phyloP scores from a whole-genome alignment of 35 echinoderm and acorn worm species.

The Apostichopus californicus region DNA sequence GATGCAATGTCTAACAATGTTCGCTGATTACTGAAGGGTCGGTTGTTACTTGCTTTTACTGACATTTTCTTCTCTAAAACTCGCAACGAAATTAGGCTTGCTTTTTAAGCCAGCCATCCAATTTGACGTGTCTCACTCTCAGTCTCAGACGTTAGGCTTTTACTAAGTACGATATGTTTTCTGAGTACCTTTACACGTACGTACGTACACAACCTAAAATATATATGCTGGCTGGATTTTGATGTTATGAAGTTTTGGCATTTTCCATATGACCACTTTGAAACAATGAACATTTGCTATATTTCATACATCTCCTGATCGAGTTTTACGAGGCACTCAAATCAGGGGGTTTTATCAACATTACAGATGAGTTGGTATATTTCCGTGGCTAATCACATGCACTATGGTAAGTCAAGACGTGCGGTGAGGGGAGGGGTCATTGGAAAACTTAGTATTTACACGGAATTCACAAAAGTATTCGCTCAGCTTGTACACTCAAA shows the following conservation, averaged over 20 bases:
- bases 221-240: neutral
- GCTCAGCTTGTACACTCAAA: no score
- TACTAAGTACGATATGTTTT: neutral
- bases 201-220: neutral
- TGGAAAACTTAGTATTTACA: no score
- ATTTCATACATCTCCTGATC: neutral
- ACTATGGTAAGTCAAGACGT: no score
- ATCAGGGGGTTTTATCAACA: no score
- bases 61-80: slow-evolving; percentile 15
- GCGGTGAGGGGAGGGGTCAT: no score
- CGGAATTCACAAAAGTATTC: no score
- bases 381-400: no score
- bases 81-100: neutral
- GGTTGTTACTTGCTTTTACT: slow-evolving; percentile 14
- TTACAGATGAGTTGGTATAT: no score
- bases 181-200: neutral
- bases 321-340: no score
- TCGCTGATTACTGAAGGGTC: neutral
- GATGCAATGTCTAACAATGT: slow-evolving; percentile 28
- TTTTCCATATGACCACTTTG: neutral
- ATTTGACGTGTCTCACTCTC: neutral
- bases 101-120: neutral
- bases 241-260: neutral
- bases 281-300: neutral
- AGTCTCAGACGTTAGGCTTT: neutral